phyloP scores from a whole-genome alignment of 2,113 vertebrate species.

The Gyps fulvus region DNA sequence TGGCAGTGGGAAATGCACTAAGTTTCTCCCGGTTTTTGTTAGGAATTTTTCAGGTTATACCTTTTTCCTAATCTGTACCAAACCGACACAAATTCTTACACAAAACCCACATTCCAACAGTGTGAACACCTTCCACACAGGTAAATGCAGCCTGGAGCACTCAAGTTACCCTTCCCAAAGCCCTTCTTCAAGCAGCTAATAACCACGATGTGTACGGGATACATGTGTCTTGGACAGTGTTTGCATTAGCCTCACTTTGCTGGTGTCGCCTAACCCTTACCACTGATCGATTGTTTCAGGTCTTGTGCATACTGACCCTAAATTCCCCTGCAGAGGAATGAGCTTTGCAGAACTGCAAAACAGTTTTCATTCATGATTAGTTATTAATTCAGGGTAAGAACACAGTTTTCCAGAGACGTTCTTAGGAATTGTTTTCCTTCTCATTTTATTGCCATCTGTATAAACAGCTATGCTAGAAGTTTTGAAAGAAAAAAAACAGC shows the following conservation, averaged over 20 bases:
- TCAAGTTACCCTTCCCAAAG: background rate
- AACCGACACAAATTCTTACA: background rate
- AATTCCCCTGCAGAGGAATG: background rate
- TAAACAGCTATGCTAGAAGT: background rate
- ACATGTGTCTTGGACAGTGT: background rate
- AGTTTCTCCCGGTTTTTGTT: background rate
- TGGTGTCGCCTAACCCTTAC: background rate
- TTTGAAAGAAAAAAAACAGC: background rate
- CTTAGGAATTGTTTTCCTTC: background rate
- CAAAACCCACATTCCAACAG: background rate
- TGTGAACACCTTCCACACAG: background rate
- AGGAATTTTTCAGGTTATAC: background rate
- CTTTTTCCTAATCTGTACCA: background rate
- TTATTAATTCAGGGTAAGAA: background rate
- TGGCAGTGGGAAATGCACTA: background rate
- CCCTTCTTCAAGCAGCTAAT: background rate
- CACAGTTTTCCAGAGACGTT: background rate
- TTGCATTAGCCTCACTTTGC: background rate
- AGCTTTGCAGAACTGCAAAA: background rate
- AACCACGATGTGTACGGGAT: rapidly evolving
- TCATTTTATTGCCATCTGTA: background rate
- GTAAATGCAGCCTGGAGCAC: background rate
- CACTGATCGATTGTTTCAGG: background rate
- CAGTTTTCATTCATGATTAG: background rate
- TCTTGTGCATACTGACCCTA: background rate